Base-by-base conservation (phyloP, 2,797 vertebrate species). In the Vipera ursinii region DNA sequence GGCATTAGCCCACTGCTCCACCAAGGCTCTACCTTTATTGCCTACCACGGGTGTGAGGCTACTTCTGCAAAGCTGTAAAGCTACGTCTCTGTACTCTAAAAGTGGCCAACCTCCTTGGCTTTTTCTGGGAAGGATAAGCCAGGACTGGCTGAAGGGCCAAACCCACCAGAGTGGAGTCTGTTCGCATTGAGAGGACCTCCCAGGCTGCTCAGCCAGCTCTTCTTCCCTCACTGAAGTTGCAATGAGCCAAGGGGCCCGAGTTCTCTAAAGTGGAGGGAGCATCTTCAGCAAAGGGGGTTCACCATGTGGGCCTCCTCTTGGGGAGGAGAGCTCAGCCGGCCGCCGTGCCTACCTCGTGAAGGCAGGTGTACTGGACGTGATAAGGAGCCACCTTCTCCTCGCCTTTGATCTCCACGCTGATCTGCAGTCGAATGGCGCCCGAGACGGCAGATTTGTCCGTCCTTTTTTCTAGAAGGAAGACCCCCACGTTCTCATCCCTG, bases 391-490 rank as follows among this genome's bases (percentile, higher is more conserved):
- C 99, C 94, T 99, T 99, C 98, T 99, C 99, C 95, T 99, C 99
- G 87, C 99, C 99, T 96, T 99, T 99, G 96, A 99, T 99, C 97
- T 99, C 99, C 95, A 99, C 99, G 0, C 96, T 99, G 97, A 99
- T 99, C 90, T 99, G 99, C n/a, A 99, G 98, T 92, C 99, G 98
- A 95, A 99, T 99, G 94, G 99, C 99, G 3, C 99, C 99, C 0
- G 99, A 99, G 92, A 99, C 99, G 0, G 99, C 99, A 2, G 99
- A 99, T 96, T 99, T 99, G 97, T 99, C 99, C 0, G 99, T 99
- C 95, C 99, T 98, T 95, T 99, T 99, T 97, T 99, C 99, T 99
- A 96, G 57, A 96, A 96, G 65, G 22, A 65, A 96, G 96, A 95
- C 91, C 2, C 88, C 73, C 14, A 89, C 0, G 17, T 13, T 48